Percentiles rank a stretch among this genome's conserved stretches.
Evolutionary conservation across 2,888 invertebrate species (phyloP).

Genomic region (Tipula vernalis): DNA sequence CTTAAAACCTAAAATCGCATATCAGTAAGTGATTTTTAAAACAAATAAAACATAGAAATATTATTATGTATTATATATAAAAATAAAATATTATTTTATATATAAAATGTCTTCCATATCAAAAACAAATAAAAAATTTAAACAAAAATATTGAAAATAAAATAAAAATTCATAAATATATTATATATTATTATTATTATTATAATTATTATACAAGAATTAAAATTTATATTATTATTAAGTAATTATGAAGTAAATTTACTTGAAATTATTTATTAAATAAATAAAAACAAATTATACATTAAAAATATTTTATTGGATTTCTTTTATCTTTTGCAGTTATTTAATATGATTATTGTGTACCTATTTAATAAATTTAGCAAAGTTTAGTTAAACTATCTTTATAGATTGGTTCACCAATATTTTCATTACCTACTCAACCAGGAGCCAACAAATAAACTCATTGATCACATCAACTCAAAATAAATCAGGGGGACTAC

Average conservation of each 20-base stretch:
- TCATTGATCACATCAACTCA: too few relatives aligned
- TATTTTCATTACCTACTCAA: too few relatives aligned
- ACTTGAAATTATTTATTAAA: not conserved
- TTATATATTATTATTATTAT: not conserved
- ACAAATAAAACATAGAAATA: not conserved
- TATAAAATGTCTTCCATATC: conserved; percentile 4
- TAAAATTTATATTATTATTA: not conserved
- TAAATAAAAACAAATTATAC: not conserved
- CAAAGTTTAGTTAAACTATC: too few relatives aligned
- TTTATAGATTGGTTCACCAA: too few relatives aligned
- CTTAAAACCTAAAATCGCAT: not conserved
- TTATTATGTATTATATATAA: not conserved
- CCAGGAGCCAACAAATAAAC: too few relatives aligned
- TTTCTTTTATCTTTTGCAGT: not conserved
- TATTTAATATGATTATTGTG: too few relatives aligned
- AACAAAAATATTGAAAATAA: not conserved
- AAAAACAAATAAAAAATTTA: not conserved
- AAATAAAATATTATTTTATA: not conserved
- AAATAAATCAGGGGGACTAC: too few relatives aligned
- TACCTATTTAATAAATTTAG: too few relatives aligned
- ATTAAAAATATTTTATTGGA: not conserved
- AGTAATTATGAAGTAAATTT: not conserved
- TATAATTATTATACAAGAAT: not conserved
- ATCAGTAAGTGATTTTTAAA: not conserved
- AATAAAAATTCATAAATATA: not conserved